A percentile compares a stretch with the other conserved stretches of the same genome.
These are phyloP conservation scores for Colaptes auratus DNA, from an alignment of 2,113 vertebrate genomes.

Conservation along the genomic window DNA sequence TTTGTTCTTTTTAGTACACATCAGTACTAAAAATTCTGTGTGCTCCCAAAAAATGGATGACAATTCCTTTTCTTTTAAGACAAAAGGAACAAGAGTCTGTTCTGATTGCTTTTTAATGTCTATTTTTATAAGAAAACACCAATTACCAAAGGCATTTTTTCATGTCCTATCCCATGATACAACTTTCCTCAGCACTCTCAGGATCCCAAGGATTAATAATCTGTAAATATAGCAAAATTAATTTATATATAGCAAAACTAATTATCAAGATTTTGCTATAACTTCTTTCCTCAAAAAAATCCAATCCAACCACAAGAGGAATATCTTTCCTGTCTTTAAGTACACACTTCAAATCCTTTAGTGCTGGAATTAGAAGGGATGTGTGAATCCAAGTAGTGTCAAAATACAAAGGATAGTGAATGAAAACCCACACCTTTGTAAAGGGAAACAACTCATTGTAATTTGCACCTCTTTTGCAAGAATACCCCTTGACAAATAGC, in stretches of 20 bases:
- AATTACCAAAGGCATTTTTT: background rate
- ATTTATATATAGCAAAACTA: background rate
- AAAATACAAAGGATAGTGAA: constrained; percentile 73
- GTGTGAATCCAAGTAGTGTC: constrained; percentile 84
- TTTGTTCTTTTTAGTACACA: background rate
- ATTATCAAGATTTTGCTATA: background rate
- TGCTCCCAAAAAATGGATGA: background rate
- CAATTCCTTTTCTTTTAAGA: background rate
- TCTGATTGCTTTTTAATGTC: background rate
- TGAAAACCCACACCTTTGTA: constrained; percentile 74
- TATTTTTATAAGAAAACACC: background rate
- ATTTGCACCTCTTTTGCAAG: constrained; percentile 88
- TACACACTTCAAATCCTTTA: constrained; percentile 49
- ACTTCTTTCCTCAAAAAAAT: background rate
- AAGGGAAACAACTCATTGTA: constrained; percentile 73
- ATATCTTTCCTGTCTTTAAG: background rate
- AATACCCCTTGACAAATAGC: constrained; percentile 67
- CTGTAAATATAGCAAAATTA: background rate
- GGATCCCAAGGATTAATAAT: background rate
- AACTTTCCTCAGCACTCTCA: background rate
- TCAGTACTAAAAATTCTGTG: background rate
- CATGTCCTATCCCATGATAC: background rate
- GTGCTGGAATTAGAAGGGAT: constrained; percentile 86
- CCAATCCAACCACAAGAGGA: background rate
- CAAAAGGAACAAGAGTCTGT: background rate